Evolutionary conservation across 2,113 vertebrate species (phyloP).

Genomic region (Tiliqua scincoides): DNA sequence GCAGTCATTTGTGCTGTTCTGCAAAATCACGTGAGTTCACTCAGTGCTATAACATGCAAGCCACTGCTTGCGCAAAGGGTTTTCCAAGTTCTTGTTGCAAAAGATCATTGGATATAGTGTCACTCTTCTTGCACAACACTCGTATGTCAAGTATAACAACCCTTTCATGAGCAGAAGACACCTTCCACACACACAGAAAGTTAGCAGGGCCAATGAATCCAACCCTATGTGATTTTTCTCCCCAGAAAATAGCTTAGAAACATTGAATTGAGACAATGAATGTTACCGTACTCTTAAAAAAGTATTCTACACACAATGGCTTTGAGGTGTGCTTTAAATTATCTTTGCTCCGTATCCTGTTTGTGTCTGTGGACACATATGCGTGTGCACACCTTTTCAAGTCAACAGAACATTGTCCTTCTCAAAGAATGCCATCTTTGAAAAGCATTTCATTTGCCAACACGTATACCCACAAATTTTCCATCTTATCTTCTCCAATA

Average conservation of each 20-base stretch:
- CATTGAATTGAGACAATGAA: not conserved
- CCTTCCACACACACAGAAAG: not conserved
- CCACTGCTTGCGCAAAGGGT: not conserved
- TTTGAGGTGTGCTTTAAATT: not conserved
- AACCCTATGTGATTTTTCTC: not conserved
- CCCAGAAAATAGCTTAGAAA: not conserved
- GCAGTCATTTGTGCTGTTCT: too few relatives aligned
- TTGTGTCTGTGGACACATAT: not conserved
- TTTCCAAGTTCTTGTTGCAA: not conserved
- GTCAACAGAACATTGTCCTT: not conserved
- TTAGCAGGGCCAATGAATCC: not conserved
- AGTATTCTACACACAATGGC: not conserved
- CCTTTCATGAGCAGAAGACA: not conserved
- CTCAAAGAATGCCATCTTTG: not conserved
- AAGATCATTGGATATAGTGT: not conserved
- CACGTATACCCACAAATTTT: not conserved
- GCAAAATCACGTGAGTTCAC: too few relatives aligned
- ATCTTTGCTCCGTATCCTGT: not conserved
- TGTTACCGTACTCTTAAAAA: not conserved
- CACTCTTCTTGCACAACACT: not conserved
- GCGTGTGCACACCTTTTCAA: fast-evolving
- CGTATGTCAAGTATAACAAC: too few relatives aligned
- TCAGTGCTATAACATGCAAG: too few relatives aligned
- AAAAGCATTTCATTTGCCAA: not conserved
- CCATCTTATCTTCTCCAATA: not conserved